Percentiles rank a stretch among this genome's conserved stretches.
These are phyloP conservation scores for Drosophila cracens DNA, from an alignment of 2,888 invertebrate species.

Conservation along the genomic window DNA sequence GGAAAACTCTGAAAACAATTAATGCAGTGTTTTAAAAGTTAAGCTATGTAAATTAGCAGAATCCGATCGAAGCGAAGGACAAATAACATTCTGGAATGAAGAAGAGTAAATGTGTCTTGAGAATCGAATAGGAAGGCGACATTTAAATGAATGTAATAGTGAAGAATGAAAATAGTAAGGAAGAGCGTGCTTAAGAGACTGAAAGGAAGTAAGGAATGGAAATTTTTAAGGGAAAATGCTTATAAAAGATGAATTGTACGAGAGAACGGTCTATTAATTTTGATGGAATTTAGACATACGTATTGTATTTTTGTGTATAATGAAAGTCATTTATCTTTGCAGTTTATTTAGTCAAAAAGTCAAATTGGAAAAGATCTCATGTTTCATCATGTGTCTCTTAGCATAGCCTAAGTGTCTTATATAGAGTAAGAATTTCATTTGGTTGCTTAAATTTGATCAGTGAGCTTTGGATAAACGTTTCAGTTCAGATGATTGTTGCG, in stretches of 20 bases:
- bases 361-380: slow-evolving; percentile 73
- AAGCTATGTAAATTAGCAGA: not conserved
- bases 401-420: slow-evolving; percentile 62
- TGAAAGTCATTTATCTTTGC: slow-evolving; percentile 67
- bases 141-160: no score
- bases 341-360: slow-evolving; percentile 76
- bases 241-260: not conserved
- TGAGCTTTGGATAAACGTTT: slow-evolving; percentile 66
- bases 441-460: slow-evolving; percentile 78
- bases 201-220: not conserved
- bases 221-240: not conserved
- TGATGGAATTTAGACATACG: not conserved
- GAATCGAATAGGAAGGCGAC: not conserved
- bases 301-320: slow-evolving; percentile 21
- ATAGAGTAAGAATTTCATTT: slow-evolving; percentile 78
- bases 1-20: not conserved
- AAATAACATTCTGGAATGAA: not conserved
- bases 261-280: not conserved
- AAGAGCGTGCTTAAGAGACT: not conserved
- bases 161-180: not conserved
- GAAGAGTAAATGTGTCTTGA: not conserved
- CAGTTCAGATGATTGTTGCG: slow-evolving; percentile 70
- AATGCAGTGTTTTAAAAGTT: not conserved
- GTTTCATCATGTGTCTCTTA: slow-evolving; percentile 25
- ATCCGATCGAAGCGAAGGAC: not conserved